Base-by-base conservation (phyloP, 2,113 vertebrate species). In the Tautogolabrus adspersus region DNA sequence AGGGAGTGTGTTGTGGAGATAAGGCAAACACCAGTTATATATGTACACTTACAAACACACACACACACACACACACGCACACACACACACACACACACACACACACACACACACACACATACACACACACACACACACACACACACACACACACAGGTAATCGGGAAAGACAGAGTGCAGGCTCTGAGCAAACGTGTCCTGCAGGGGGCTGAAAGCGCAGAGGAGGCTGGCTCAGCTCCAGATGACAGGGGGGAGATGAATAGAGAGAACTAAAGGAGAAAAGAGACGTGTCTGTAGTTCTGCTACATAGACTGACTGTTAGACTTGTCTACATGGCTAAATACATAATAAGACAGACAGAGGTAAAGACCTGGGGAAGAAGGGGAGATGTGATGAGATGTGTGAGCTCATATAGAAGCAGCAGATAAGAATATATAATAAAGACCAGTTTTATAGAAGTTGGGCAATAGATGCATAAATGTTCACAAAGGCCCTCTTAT, bases 181-280 rank as follows among this genome's bases (percentile, higher is more conserved):
- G 59, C 34, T 55, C 69, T 10, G 46, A 66, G 23, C 26, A 66
- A 79, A 70, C 65, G 44, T 42, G 60, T 73, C 59, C 71, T 74
- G 66, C 67, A 58, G 72, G 3, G 22, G 66, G 40, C 52, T 40
- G 46, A 54, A n/a, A 68, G 79, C 68, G 22, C 22, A 6, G 10
- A 69, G 70, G 65, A 77, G 76, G 38, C 54, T 51, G 38, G 21
- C 77, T 71, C 58, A 40, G 57, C 71, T 82, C 81, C 66, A 60
- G 61, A 19, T 77, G 81, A 87, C 85, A 76, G 3, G 42, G 10
- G 11, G 3, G 77, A 73, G 82, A 79, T 80, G 67, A 66, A 88
- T 78, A 63, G 72, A 74, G 68, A 37, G 62, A 61, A 63, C 72
- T 72, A 67, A 82, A 67, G 69, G 64, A 83, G n/a, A 61, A 83